phyloP scores from a whole-genome alignment of 1,140 invertebrate species.

The Helicoverpa zea region DNA sequence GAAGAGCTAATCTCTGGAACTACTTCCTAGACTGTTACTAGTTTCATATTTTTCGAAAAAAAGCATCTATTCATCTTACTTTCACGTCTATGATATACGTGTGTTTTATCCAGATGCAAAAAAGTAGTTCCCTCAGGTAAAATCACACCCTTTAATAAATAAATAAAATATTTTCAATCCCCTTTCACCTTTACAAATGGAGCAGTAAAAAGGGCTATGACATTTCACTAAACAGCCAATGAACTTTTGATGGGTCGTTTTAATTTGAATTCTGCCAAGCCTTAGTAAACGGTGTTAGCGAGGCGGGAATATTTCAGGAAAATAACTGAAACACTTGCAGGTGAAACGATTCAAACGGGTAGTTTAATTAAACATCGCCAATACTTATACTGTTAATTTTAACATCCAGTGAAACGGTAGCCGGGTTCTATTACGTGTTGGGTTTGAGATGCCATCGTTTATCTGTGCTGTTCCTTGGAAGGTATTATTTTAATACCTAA shows the following conservation, averaged over 20 bases:
- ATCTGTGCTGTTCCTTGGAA: not conserved
- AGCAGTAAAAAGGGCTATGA: constrained; percentile 6
- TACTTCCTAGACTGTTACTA: no score
- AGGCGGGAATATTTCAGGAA: not conserved
- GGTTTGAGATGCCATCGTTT: constrained; percentile 1
- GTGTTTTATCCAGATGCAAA: no score
- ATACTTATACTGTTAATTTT: constrained; percentile 67
- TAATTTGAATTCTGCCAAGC: constrained; percentile 34
- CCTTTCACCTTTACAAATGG: constrained; percentile 1
- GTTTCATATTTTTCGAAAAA: no score
- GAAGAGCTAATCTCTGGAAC: no score
- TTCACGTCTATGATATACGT: no score
- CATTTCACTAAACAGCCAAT: constrained; percentile 33
- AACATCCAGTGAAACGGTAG: constrained; percentile 61
- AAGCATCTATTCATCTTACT: no score
- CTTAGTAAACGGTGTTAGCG: not conserved
- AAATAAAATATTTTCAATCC: not conserved
- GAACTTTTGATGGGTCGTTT: constrained; percentile 23
- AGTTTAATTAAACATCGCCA: constrained; percentile 65
- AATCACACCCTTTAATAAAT: not conserved
- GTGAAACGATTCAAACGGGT: constrained; percentile 17
- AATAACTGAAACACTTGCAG: constrained; percentile 37
- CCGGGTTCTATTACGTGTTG: constrained; percentile 41
- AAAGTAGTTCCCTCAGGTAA: not conserved
- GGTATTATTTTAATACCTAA: no score